A percentile compares a stretch with the other conserved stretches of the same genome.
Conservation (phyloP, 2,888 invertebrate species). For the Hyles lineata region DNA sequence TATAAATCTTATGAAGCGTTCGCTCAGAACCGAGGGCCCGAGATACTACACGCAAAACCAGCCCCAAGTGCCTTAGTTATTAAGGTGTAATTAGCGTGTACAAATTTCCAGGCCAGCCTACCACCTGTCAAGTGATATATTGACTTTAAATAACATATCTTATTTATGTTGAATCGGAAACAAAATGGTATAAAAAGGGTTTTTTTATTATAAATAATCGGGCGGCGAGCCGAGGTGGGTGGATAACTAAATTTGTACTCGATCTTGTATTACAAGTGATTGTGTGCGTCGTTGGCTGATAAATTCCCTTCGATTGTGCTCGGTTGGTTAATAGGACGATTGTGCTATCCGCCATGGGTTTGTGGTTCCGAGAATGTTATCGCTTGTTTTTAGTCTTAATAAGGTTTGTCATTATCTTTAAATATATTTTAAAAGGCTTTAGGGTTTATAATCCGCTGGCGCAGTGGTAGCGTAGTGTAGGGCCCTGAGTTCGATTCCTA, state of each 20-base stretch:
- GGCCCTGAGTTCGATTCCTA: no score
- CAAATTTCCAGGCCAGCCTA: slow-evolving; percentile 61
- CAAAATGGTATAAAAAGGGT: slow-evolving; percentile 81
- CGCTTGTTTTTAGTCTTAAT: not conserved
- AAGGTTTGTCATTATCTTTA: no score
- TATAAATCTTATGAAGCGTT: slow-evolving; percentile 81
- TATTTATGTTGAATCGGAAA: slow-evolving; percentile 85
- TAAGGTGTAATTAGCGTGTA: slow-evolving; percentile 56
- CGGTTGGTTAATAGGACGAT: slow-evolving; percentile 66
- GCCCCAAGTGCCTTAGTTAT: slow-evolving; percentile 46
- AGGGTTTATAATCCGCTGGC: no score
- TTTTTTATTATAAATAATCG: slow-evolving; percentile 71
- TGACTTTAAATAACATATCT: slow-evolving; percentile 85
- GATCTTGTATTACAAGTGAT: slow-evolving; percentile 55
- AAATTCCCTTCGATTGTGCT: slow-evolving; percentile 74
- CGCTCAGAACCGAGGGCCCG: slow-evolving; percentile 61
- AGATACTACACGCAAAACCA: slow-evolving; percentile 45
- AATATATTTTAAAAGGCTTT: no score
- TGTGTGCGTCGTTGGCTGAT: slow-evolving; percentile 62
- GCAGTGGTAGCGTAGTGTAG: no score
- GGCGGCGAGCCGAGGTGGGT: slow-evolving; percentile 65
- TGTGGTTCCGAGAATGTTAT: not conserved
- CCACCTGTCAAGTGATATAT: slow-evolving; percentile 85
- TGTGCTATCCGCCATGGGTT: slow-evolving; percentile 37
- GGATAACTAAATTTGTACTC: slow-evolving; percentile 82